Percentiles rank a stretch among this genome's conserved stretches.
Conservation (phyloP, 2,797 vertebrate genomes). For the Darevskia mixta region DNA sequence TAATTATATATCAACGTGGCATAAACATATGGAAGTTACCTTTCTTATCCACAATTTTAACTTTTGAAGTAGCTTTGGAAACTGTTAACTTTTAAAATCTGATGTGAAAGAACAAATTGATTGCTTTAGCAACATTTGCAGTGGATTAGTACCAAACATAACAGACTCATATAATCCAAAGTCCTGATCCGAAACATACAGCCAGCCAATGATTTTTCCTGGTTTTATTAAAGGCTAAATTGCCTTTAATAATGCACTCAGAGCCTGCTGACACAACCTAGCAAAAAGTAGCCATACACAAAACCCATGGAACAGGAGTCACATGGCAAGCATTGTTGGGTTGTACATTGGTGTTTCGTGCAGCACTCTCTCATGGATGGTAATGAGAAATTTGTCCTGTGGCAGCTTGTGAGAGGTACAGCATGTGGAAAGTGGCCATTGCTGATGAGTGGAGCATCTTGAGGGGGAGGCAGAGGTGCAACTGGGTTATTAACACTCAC, state of each 20-base stretch:
- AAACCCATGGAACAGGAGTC: neutral
- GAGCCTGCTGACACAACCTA: neutral
- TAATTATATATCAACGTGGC: conserved; percentile 51
- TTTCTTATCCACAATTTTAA: conserved; percentile 21
- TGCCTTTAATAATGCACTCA: neutral
- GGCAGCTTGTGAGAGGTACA: neutral
- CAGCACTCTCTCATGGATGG: neutral
- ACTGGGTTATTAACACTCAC: too few species aligned
- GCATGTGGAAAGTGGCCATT: neutral
- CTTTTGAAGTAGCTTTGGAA: conserved; percentile 21
- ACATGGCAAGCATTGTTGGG: neutral
- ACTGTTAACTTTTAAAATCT: conserved; percentile 28
- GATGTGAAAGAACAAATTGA: conserved; percentile 30
- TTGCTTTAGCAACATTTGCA: neutral
- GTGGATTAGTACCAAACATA: conserved; percentile 34
- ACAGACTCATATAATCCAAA: neutral
- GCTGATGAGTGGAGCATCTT: neutral
- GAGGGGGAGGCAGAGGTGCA: neutral
- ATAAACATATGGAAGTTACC: neutral
- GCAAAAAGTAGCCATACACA: neutral
- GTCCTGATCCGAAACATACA: neutral
- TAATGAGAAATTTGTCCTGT: neutral
- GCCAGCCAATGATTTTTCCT: rapidly evolving
- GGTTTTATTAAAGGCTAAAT: neutral
- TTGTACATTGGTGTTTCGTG: neutral